Evolutionary conservation across 2,888 invertebrate genomes (phyloP).

Genomic region (Cataglyphis rosenhaueri): DNA sequence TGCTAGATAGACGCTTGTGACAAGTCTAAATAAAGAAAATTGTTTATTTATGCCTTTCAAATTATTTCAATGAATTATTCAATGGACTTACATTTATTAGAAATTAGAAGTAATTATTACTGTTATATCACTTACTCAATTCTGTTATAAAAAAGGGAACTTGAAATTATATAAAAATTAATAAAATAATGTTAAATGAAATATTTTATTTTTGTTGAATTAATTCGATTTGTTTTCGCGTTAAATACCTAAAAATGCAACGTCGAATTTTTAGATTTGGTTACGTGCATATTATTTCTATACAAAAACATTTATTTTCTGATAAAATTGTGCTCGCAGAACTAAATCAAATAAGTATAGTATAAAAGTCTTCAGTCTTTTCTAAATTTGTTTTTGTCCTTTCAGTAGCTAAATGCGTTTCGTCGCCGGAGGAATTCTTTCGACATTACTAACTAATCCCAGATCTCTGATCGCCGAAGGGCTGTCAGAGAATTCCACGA

Average conservation of each 20-base stretch:
- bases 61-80: not conserved
- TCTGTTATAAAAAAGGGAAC: not conserved
- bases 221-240: not conserved
- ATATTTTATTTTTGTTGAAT: not conserved
- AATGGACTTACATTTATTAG: no score
- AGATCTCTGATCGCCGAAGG: conserved; percentile 52
- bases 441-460: conserved; percentile 51
- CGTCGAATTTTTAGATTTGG: not conserved
- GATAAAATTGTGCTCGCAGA: not conserved
- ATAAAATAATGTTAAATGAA: not conserved
- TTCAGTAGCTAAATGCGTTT: conserved; percentile 34
- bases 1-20: not conserved
- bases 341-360: conserved; percentile 15
- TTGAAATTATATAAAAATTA: not conserved
- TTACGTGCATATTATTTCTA: not conserved
- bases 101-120: not conserved
- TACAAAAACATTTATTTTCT: not conserved
- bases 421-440: conserved; percentile 30
- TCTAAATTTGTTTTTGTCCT: conserved; percentile 31
- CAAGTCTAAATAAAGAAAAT: not conserved
- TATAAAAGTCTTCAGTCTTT: conserved; percentile 19
- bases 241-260: not conserved
- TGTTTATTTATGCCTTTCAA: not conserved
- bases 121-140: not conserved
- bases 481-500: conserved; percentile 36